phyloP scores from a whole-genome alignment of 2,113 vertebrate species.

The Motacilla alba region DNA sequence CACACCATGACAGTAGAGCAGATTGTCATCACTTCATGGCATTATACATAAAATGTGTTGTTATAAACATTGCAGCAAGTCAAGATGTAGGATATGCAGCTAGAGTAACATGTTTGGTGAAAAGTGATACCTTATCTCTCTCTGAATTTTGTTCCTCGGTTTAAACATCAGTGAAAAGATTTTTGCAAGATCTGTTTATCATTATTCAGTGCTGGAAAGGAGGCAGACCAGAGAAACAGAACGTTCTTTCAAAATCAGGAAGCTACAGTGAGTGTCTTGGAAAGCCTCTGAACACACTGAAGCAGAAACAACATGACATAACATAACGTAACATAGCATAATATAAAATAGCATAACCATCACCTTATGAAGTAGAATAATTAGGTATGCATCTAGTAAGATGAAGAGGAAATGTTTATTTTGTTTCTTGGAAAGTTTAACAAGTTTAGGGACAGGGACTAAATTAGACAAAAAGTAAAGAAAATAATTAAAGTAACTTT shows the following conservation, averaged over 20 bases:
- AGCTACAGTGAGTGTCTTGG: neutral
- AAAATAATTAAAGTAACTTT: neutral
- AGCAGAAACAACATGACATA: neutral
- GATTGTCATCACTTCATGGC: constrained; percentile 59
- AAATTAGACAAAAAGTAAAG: neutral
- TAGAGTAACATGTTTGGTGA: constrained; percentile 43
- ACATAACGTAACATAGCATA: neutral
- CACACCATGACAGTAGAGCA: constrained; percentile 60
- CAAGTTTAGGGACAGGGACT: neutral
- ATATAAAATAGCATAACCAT: neutral
- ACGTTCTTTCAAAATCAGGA: neutral
- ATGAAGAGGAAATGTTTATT: neutral
- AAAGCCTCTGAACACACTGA: neutral
- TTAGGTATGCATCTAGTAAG: neutral
- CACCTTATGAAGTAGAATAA: neutral
- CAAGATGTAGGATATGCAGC: constrained; percentile 54
- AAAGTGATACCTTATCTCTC: constrained; percentile 55
- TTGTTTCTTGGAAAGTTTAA: neutral
- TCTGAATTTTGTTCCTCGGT: constrained; percentile 35
- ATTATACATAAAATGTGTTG: constrained; percentile 60
- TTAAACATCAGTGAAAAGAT: constrained; percentile 49
- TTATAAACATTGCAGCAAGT: constrained; percentile 64
- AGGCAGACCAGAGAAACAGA: neutral
- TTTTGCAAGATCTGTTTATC: constrained; percentile 47
- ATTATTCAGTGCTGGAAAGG: constrained; percentile 48